A percentile compares a stretch with the other conserved stretches of the same genome.
Evolutionary conservation across 2,797 vertebrate genomes (phyloP).

Genomic region (Muscicapa striata): DNA sequence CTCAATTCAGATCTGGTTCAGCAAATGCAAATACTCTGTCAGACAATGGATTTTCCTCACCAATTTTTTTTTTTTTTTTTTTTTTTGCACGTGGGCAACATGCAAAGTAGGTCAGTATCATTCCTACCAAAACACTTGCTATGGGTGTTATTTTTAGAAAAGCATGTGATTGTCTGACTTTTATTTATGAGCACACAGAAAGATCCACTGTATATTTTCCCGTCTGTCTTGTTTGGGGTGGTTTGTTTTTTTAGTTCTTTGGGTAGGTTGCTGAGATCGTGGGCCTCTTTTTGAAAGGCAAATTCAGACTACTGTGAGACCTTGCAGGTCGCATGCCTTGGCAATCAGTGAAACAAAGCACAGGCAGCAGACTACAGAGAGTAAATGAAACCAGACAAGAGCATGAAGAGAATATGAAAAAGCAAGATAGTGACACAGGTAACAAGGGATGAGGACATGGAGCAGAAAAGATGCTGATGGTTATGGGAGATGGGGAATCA

Average conservation of each 20-base stretch:
- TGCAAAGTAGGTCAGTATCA: constrained; percentile 59
- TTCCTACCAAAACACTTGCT: constrained; percentile 31
- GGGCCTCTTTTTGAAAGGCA: background rate
- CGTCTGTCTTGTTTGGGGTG: constrained; percentile 7
- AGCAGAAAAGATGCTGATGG: background rate
- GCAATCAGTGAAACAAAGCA: background rate
- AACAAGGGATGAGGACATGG: background rate
- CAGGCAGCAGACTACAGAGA: background rate
- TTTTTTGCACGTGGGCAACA: background rate
- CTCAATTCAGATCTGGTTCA: background rate
- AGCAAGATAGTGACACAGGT: background rate
- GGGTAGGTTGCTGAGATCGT: background rate
- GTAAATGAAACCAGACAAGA: constrained; percentile 4
- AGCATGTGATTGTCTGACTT: constrained; percentile 58
- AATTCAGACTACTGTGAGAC: background rate
- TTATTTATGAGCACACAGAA: constrained; percentile 53
- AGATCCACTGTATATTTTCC: constrained; percentile 52
- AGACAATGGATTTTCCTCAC: background rate
- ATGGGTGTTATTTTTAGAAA: constrained; percentile 62
- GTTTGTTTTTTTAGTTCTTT: constrained; percentile 24
- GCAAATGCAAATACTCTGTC: background rate
- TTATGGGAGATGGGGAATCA: background rate
- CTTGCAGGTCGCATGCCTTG: background rate
- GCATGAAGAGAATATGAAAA: background rate
- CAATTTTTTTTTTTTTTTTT: background rate